These are phyloP conservation scores for Cyprinus carpio DNA, from an alignment of 2,113 vertebrate species.

Conservation along the genomic window DNA sequence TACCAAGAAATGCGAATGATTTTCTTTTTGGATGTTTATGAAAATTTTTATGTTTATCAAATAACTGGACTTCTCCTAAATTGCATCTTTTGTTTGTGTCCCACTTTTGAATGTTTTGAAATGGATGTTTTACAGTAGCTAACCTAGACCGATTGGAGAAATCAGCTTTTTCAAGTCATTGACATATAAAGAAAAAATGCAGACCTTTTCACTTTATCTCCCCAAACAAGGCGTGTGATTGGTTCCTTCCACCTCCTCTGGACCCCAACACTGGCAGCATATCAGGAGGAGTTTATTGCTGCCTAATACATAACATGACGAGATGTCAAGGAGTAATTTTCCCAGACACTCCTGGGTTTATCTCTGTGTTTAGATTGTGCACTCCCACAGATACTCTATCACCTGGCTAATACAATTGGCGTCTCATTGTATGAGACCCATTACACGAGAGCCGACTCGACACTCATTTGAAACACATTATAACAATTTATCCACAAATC, in stretches of 20 bases:
- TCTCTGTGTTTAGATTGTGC: constrained; percentile 62
- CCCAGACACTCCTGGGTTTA: constrained; percentile 68
- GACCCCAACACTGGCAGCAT: constrained; percentile 36
- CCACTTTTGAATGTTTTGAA: not conserved
- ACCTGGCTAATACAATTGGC: constrained; percentile 76
- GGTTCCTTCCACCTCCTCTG: constrained; percentile 41
- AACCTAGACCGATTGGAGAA: not conserved
- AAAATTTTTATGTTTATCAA: too few species aligned
- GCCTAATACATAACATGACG: constrained; percentile 67
- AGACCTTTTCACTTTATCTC: constrained; percentile 8
- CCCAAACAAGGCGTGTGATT: constrained; percentile 16
- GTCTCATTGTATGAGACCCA: constrained; percentile 76
- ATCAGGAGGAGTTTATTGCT: constrained; percentile 66
- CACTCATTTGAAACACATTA: constrained; percentile 78
- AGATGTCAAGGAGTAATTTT: constrained; percentile 70
- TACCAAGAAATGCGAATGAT: not conserved
- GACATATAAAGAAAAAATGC: not conserved
- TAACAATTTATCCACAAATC: constrained; percentile 81
- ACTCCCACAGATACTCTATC: constrained; percentile 66
- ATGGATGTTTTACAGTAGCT: not conserved
- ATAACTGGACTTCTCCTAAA: not conserved
- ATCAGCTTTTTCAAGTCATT: not conserved
- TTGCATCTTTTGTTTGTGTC: not conserved
- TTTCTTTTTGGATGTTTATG: not conserved
- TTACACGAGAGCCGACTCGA: constrained; percentile 80